Evolutionary conservation across 2,113 vertebrate species (phyloP), one percentile per base, ranked within the genome.

Genomic region (Desmodus rotundus): DNA sequence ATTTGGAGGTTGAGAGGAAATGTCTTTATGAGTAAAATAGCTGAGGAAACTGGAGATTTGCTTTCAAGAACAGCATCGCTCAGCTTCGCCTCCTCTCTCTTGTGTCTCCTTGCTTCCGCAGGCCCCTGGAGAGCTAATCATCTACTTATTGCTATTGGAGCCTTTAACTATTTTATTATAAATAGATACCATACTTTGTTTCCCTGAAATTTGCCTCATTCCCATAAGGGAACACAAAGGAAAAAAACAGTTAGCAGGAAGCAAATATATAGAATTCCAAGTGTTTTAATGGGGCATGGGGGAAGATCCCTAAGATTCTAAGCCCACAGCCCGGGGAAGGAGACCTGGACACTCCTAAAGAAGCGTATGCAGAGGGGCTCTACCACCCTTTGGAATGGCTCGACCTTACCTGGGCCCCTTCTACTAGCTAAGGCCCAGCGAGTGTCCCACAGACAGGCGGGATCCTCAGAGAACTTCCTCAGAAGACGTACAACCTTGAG

Each of bases 1-100:
- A 92, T 93, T 92, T 88, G n/a, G 33, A 86, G 47, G 19, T 65
- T 78, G 56, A 89, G 28, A 86, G 43, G 85, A 90, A 95, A 74
- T 58, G 4, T 43, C 38, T 84, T 92, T 5, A 24, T n/a, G 84
- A 86, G 28, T 68, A 63, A 96, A 65, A 52, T 28, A 45, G 33
- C 65, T 33, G 61, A 45, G 56, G 72, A 31, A 28, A n/a, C 80
- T 85, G 28, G 68, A 56, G 33, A 28, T 68, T 92, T 82, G n/a
- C 45, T 92, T 88, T 87, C 11, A 65, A 78, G 77, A 92, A 47
- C 26, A 43, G 19, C 10, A 5, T 68, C 22, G 6, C 12, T 83
- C 9, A 38, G 3, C 33, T 41, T 38, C 24, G 5, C 12, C 5
- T 43, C 5, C 63, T 68, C 19, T 61, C 20, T 22, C 33, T 43